Conservation (phyloP, 2,113 vertebrate genomes). For the Thalassoma bifasciatum region DNA sequence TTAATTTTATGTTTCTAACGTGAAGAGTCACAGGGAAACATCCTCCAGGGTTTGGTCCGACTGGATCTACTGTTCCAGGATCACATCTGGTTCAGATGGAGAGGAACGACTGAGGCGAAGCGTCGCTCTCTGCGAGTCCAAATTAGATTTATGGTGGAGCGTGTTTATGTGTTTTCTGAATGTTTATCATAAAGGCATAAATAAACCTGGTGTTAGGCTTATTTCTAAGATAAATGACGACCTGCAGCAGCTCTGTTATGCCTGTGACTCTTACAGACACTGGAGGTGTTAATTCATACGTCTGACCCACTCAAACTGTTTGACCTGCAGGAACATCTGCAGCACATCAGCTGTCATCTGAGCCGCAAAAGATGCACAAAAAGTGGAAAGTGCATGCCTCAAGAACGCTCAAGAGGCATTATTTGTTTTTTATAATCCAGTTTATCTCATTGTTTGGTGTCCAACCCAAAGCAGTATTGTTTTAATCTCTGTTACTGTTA, state of each 20-base stretch:
- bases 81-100: conserved; percentile 68
- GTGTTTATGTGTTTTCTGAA: conserved; percentile 38
- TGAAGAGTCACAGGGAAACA: conserved; percentile 45
- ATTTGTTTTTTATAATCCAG: background rate
- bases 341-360: conserved; percentile 19
- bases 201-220: conserved; percentile 23
- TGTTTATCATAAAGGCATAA: conserved; percentile 38
- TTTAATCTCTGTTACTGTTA: background rate
- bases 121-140: conserved; percentile 47
- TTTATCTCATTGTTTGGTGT: background rate
- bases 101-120: conserved; percentile 46
- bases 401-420: no score
- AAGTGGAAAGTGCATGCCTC: no score
- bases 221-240: conserved; percentile 41
- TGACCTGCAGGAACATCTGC: conserved; percentile 2
- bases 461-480: background rate
- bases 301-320: background rate
- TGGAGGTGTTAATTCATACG: conserved; percentile 8
- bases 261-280: background rate
- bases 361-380: background rate
- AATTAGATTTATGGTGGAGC: conserved; percentile 48
- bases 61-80: conserved; percentile 38
- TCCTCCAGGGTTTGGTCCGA: conserved; percentile 43
- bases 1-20: conserved; percentile 57
- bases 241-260: background rate